phyloP scores from a whole-genome alignment of 2,113 vertebrate species.

The Calonectris borealis region DNA sequence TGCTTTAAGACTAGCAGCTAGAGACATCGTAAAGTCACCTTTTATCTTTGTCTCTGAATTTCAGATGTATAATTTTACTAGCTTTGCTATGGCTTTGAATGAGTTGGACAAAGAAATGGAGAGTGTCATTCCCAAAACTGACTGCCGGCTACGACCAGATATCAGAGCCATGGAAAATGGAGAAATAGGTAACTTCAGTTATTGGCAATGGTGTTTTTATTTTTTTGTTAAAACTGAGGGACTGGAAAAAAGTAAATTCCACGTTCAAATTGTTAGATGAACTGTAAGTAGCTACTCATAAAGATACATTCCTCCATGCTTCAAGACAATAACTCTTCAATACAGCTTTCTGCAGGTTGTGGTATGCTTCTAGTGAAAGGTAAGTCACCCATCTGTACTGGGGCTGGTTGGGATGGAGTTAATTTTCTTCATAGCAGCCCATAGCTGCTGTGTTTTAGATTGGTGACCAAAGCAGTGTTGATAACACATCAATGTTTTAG shows the following conservation, averaged over 20 bases:
- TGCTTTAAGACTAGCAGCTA: background rate
- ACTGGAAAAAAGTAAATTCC: background rate
- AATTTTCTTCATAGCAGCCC: background rate
- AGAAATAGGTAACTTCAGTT: slow-evolving; percentile 84
- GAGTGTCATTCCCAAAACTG: slow-evolving; percentile 86
- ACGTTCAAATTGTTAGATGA: background rate
- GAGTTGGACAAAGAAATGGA: slow-evolving; percentile 92
- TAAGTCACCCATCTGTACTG: background rate
- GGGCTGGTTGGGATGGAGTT: background rate
- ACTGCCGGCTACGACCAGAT: slow-evolving; percentile 93
- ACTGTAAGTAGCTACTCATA: background rate
- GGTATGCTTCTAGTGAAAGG: background rate
- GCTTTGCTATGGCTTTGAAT: slow-evolving; percentile 94
- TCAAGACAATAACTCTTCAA: background rate
- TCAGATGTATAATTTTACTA: slow-evolving; percentile 97
- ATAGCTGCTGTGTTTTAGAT: background rate
- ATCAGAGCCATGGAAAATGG: slow-evolving; percentile 96
- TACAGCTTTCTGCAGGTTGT: background rate
- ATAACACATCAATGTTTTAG: background rate
- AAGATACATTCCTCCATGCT: background rate
- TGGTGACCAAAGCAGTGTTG: background rate
- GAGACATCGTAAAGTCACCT: background rate
- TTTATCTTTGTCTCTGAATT: slow-evolving; percentile 21
- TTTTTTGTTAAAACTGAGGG: background rate
- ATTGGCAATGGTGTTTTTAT: background rate